Base-by-base conservation (phyloP, 2,113 vertebrate species). In the Bostrychus sinensis region DNA sequence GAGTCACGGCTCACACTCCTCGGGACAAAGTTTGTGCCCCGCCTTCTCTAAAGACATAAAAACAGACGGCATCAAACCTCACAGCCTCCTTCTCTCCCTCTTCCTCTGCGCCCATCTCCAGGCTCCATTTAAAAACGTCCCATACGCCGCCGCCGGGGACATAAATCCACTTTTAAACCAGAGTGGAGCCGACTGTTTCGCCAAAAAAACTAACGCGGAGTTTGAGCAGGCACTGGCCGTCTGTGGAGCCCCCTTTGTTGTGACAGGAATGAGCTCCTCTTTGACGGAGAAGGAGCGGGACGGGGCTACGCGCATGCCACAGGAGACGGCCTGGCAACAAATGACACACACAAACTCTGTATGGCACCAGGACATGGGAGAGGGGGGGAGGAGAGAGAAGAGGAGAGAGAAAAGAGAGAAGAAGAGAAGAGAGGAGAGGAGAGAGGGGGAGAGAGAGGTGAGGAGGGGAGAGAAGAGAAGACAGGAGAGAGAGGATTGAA, bases 291-390 rank as follows among this genome's bases (percentile, higher is more conserved):
- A 48, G 43, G 62, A 87, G 66, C 32, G 38, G 74, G 55, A 30
- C 3, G 66, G 66, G 25, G 68, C 56, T 11, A 46, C 46, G 59
- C 78, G 66, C 86, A 89, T 89, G 84, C 84, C 84, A 81, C 69
- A 61, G 78, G 61, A 46, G 67, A 73, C 61, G 63, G 80, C 89
- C 81, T 90, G 62, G 87, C 86, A 90, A 90, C 89, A 85, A 87
- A 86, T 82, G 81, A 90, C 84, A 88, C 78, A 80, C 81, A 63
- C 66, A 78, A 56, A 46, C 81, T 81, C 83, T 82, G 83, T 69
- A 55, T 68, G 85, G 83, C 76, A 83, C 75, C 70, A 73, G 50
- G 14, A 46, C 7, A 10, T 34, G 19, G 12, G 43, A 48, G 3
- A 0, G 12, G 23, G 4, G 9, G 20, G 10, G 20, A 7, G 4